phyloP scores from a whole-genome alignment of 2,797 vertebrate genomes.

The Mus caroli region DNA sequence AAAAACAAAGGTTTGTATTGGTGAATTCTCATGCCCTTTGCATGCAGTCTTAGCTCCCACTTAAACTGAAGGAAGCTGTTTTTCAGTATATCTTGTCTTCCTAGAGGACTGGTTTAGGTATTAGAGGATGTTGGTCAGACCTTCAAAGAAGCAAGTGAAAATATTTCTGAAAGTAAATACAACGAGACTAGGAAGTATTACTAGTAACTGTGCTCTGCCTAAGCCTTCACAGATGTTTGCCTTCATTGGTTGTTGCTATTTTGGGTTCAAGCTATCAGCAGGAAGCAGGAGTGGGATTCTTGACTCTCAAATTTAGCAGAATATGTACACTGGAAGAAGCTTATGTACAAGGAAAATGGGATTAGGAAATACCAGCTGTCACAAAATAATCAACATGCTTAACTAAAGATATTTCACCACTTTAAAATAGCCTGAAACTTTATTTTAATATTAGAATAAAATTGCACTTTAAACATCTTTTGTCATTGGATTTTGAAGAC shows the following conservation, averaged over 20 bases:
- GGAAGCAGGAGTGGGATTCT: conserved; percentile 73
- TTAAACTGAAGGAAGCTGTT: background rate
- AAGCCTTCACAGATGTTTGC: conserved; percentile 61
- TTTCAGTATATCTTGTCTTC: conserved; percentile 18
- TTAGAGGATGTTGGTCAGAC: conserved; percentile 31
- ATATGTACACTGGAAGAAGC: conserved; percentile 59
- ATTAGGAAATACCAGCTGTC: conserved; percentile 59
- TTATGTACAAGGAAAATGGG: conserved; percentile 27
- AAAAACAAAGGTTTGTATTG: background rate
- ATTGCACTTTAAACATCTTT: conserved; percentile 32
- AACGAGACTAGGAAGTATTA: background rate
- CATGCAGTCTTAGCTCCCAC: background rate
- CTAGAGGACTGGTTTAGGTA: conserved; percentile 12
- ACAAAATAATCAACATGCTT: conserved; percentile 64
- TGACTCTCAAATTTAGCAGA: conserved; percentile 73
- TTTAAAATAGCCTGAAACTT: conserved; percentile 67
- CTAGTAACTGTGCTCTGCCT: conserved; percentile 45
- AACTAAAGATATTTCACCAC: conserved; percentile 58
- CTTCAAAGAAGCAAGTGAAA: background rate
- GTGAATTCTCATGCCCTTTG: conserved; percentile 18
- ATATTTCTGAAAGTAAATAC: conserved; percentile 50
- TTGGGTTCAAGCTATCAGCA: conserved; percentile 76
- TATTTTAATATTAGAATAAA: conserved; percentile 67
- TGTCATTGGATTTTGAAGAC: conserved; percentile 23
- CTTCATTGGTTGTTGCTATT: conserved; percentile 71